phyloP scores from a whole-genome alignment of 2,113 vertebrate genomes.

The Rhinoderma darwinii region DNA sequence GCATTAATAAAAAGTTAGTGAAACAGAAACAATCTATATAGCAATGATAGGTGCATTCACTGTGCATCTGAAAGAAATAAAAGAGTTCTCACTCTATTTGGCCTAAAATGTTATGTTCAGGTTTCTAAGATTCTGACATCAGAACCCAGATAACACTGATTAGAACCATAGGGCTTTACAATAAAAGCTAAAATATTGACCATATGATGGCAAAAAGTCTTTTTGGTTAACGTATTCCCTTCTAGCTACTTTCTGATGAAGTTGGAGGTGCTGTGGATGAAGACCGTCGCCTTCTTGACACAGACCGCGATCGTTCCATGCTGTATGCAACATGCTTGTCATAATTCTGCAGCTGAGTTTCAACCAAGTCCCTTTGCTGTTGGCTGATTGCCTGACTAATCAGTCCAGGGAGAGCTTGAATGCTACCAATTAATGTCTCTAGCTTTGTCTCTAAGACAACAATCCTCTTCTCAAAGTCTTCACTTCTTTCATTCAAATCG shows the following conservation, averaged over 20 bases:
- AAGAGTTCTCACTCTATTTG: conserved; percentile 92
- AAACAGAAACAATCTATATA: conserved; percentile 87
- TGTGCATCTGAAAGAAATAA: conserved; percentile 84
- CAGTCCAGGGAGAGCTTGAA: conserved; percentile 94
- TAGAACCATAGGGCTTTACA: conserved; percentile 99
- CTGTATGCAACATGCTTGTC: conserved; percentile 83
- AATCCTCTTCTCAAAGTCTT: conserved; percentile 98
- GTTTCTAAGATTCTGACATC: conserved; percentile 94
- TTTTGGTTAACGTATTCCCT: conserved; percentile 82
- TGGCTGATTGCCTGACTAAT: conserved; percentile 95
- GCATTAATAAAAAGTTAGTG: conserved; percentile 96
- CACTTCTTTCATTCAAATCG: conserved; percentile 95
- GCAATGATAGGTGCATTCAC: conserved; percentile 90
- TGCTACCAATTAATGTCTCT: conserved; percentile 93
- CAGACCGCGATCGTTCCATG: conserved; percentile 88
- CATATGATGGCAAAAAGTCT: conserved; percentile 99
- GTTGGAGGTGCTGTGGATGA: conserved; percentile 96
- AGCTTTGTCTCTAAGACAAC: conserved; percentile 93
- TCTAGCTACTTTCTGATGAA: conserved; percentile 99
- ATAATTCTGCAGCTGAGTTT: conserved; percentile 92
- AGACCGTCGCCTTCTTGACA: conserved; percentile 88
- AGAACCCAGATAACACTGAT: conserved; percentile 96
- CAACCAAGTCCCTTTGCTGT: conserved; percentile 93
- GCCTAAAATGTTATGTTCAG: conserved; percentile 90
- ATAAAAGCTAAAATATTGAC: conserved; percentile 99